Evolutionary conservation across 2,888 invertebrate species (phyloP).

Genomic region (Hirtodrosophila confusa): DNA sequence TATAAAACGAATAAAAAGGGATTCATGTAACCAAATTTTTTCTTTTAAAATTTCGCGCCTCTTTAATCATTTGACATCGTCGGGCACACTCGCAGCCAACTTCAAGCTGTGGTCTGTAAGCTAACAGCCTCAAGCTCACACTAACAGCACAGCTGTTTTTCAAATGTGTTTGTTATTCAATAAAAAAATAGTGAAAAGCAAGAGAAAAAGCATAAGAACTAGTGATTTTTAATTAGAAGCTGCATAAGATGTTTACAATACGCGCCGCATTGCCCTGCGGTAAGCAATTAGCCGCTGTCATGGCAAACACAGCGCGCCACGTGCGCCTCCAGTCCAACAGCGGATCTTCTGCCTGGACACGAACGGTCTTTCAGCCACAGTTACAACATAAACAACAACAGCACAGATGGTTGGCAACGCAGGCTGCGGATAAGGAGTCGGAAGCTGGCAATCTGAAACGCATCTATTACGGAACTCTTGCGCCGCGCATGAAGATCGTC

Average conservation of each 20-base stretch:
- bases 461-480: conserved; percentile 87
- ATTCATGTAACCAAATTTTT: no score
- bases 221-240: conserved; percentile 3
- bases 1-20: no score
- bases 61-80: background rate
- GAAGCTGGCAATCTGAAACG: conserved; percentile 50
- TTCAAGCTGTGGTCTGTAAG: background rate
- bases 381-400: conserved; percentile 19
- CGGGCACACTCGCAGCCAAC: conserved; percentile 2
- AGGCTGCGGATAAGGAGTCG: conserved; percentile 11
- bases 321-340: conserved; percentile 9
- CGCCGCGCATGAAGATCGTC: conserved; percentile 89
- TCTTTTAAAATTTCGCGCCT: conserved; percentile 14
- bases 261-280: conserved; percentile 58
- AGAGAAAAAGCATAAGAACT: background rate
- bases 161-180: conserved; percentile 53
- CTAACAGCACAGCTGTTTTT: conserved; percentile 52
- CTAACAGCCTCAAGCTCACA: no score
- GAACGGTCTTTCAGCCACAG: conserved; percentile 19
- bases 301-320: conserved; percentile 21
- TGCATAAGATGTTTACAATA: conserved; percentile 61
- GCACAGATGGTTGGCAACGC: conserved; percentile 42
- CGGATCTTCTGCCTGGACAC: conserved; percentile 26
- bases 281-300: conserved; percentile 28
- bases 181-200: conserved; percentile 2